Conservation (phyloP, 53 echinoderm and acorn worm genomes). For the Mesocentrotus franciscanus region DNA sequence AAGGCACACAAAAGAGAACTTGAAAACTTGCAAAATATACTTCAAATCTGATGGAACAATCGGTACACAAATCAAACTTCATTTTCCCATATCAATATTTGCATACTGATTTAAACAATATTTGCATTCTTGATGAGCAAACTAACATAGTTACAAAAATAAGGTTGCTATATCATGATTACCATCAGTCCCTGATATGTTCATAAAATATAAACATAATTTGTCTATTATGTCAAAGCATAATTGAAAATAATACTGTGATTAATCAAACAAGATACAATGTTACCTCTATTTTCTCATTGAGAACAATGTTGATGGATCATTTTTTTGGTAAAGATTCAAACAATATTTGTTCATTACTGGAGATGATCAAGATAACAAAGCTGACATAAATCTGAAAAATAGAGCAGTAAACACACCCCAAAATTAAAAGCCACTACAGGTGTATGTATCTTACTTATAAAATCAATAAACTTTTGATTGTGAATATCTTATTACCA, state of each 20-base stretch:
- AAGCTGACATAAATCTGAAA: not conserved
- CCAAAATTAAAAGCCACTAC: not conserved
- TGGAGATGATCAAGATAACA: not conserved
- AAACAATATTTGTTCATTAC: too few species aligned
- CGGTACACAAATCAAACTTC: not conserved
- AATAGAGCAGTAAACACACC: not conserved
- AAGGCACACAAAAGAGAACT: conserved; percentile 29
- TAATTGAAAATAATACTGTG: not conserved
- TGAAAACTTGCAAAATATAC: not conserved
- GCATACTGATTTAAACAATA: not conserved
- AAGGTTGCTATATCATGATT: not conserved
- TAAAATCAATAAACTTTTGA: not conserved
- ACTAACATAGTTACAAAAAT: not conserved
- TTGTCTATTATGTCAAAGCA: not conserved
- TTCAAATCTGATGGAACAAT: not conserved
- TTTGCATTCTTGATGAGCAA: too few species aligned
- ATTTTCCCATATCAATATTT: not conserved
- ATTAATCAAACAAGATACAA: not conserved
- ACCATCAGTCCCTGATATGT: not conserved
- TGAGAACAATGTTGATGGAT: too few species aligned
- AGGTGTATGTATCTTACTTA: not conserved
- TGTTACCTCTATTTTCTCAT: not conserved
- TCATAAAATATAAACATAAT: not conserved
- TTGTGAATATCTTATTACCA: not conserved
- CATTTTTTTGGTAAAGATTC: not conserved